Conservation (phyloP, 37 sponge, comb jelly and placozoan genomes). For the Mnemiopsis leidyi region DNA sequence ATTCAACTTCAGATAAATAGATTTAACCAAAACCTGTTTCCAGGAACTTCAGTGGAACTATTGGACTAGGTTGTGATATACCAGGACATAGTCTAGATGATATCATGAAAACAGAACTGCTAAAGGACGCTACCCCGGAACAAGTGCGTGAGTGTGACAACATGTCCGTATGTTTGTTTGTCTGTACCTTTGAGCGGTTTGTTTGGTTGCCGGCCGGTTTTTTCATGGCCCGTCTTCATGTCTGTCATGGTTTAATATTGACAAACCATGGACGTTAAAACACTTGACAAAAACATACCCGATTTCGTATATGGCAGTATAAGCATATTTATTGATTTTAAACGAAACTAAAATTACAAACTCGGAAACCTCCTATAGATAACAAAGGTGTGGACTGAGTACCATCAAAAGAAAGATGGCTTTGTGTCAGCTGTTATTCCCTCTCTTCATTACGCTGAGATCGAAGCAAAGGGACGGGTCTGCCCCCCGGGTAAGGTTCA, state of each 20-base stretch:
- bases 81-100: conserved; percentile 22
- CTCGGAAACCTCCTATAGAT: neutral
- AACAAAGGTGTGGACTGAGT: neutral
- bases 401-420: conserved; percentile 12
- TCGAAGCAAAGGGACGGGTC: neutral
- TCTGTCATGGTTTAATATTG: too few species aligned
- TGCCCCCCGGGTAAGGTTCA: too few species aligned
- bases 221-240: too few species aligned
- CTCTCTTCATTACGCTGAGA: conserved; percentile 42
- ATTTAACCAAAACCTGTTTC: neutral
- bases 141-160: neutral
- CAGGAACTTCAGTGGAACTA: neutral
- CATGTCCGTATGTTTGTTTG: too few species aligned
- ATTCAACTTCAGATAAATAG: neutral
- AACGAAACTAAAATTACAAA: too few species aligned
- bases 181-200: too few species aligned
- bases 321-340: too few species aligned
- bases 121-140: conserved; percentile 23
- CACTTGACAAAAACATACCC: too few species aligned
- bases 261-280: too few species aligned
- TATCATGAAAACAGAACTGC: conserved; percentile 42
- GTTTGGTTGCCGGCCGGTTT: too few species aligned
- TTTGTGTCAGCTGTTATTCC: conserved; percentile 29
- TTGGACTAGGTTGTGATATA: neutral
- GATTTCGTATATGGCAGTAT: too few species aligned